Evolutionary conservation across 2,113 vertebrate species (phyloP), one percentile per base, ranked within the genome.

Genomic region (Caloenas nicobarica): DNA sequence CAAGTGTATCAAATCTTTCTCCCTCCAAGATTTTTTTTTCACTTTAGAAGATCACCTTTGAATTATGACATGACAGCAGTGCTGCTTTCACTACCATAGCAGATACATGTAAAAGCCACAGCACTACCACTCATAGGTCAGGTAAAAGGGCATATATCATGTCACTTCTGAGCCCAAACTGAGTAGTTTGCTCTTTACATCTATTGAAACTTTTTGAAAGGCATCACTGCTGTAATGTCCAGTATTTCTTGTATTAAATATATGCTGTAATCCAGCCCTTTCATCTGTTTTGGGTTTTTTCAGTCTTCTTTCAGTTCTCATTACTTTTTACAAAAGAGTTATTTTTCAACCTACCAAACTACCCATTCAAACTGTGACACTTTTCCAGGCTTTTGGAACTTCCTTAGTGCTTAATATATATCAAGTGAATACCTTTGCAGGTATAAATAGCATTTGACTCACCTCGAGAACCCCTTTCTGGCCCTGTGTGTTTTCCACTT

Each of bases 41-140:
- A 17, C 12, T 72, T 31, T 22, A 62, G 29, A 50, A 54, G 4
- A n/a, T 71, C 15, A 53, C 14, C 14, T 82, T 82, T 72, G 36
- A 72, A 33, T 7, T 68, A 5, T 8, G 66, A 26, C 23, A 48
- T 23, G 26, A 28, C 17, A 74, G 21, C 4, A 7, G 7, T 8
- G 5, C 33, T 70, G 15, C 6, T 68, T 83, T 44, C 28, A 34
- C 5, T 64, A 0, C 50, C 12, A 10, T 23, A 86, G 46, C 31
- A 78, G 56, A 48, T 10, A 31, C 1, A 5, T 8, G 21, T 36
- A 34, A 80, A 86, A 76, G n/a, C 10, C 31, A 46, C 24, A 77
- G 53, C 11, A 40, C 6, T 40, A 22, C 1, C 22, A 42, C 26
- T 71, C 1, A 1, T 6, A 42, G 15, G 5, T 26, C 8, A 28